Percentiles rank a stretch among this genome's conserved stretches.
Evolutionary conservation across 2,888 invertebrate species (phyloP).

Genomic region (Melanostoma mellinum): DNA sequence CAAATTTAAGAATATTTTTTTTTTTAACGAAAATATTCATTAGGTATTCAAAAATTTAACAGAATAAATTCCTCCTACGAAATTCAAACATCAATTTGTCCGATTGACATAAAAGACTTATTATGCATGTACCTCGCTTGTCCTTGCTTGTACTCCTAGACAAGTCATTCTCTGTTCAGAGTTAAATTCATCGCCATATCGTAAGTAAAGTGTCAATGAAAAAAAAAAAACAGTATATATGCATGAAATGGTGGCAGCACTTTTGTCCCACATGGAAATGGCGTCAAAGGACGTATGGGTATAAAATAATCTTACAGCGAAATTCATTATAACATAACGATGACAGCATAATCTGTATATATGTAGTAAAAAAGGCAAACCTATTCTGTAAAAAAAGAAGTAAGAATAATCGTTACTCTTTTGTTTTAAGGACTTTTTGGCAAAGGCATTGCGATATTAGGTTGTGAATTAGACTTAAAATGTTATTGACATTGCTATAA

Average conservation of each 20-base stretch:
- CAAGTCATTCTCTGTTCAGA: slow-evolving; percentile 28
- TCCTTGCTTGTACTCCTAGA: slow-evolving; percentile 31
- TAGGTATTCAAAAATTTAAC: too few species aligned
- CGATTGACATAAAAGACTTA: slow-evolving; percentile 46
- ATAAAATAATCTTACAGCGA: slow-evolving; percentile 44
- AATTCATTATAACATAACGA: slow-evolving; percentile 52
- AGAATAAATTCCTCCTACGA: slow-evolving; percentile 21
- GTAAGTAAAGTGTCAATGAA: slow-evolving; percentile 21
- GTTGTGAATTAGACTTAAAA: too few species aligned
- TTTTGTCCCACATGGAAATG: slow-evolving; percentile 32
- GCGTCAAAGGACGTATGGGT: slow-evolving; percentile 41
- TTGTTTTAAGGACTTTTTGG: slow-evolving; percentile 9
- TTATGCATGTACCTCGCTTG: slow-evolving; percentile 28
- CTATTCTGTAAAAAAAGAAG: slow-evolving; percentile 9
- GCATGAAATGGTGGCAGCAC: slow-evolving; percentile 23
- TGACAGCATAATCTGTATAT: slow-evolving; percentile 24
- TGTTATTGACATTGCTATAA: too few species aligned
- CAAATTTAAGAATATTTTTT: too few species aligned
- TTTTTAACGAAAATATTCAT: too few species aligned
- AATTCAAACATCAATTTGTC: slow-evolving; percentile 44
- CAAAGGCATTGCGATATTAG: too few species aligned
- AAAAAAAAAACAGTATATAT: neutral
- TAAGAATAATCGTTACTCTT: slow-evolving; percentile 22
- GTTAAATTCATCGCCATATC: slow-evolving; percentile 39
- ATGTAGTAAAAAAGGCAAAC: slow-evolving; percentile 13